Percentiles rank a stretch among this genome's conserved stretches.
Conservation (phyloP, 2,113 vertebrate species). For the Sylvietta virens region DNA sequence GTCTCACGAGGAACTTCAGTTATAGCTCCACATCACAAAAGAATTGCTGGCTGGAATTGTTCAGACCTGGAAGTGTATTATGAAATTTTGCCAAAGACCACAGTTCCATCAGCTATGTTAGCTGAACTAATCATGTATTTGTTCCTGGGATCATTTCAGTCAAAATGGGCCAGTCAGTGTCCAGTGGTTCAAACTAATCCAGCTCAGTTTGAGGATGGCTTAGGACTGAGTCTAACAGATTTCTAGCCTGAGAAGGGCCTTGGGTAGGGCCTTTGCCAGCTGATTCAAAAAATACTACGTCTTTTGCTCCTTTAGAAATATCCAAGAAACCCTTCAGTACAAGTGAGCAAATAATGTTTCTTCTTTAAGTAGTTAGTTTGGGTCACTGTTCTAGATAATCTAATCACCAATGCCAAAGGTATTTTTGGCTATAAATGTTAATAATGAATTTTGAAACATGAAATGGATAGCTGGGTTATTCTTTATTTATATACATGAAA, state of each 20-base stretch:
- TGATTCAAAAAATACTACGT: neutral
- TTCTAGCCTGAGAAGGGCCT: neutral
- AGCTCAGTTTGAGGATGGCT: neutral
- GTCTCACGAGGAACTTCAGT: neutral
- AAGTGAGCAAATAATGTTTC: neutral
- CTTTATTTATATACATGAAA: neutral
- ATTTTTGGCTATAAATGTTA: neutral
- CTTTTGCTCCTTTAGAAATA: neutral
- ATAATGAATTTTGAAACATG: neutral
- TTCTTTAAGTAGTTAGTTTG: neutral
- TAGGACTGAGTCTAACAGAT: neutral
- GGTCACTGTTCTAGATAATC: accelerated
- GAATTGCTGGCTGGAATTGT: neutral
- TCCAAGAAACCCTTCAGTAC: neutral
- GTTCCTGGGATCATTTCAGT: neutral
- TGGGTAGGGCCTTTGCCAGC: neutral
- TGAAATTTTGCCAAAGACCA: neutral
- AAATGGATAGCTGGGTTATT: neutral
- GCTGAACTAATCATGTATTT: accelerated
- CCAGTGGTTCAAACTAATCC: neutral
- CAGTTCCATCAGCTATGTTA: neutral
- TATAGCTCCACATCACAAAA: neutral
- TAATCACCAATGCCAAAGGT: neutral
- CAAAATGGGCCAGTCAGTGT: neutral
- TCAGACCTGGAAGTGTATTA: neutral